These are phyloP conservation scores for Acanthopagrus latus DNA, from an alignment of 2,797 vertebrate genomes.

Conservation along the genomic window DNA sequence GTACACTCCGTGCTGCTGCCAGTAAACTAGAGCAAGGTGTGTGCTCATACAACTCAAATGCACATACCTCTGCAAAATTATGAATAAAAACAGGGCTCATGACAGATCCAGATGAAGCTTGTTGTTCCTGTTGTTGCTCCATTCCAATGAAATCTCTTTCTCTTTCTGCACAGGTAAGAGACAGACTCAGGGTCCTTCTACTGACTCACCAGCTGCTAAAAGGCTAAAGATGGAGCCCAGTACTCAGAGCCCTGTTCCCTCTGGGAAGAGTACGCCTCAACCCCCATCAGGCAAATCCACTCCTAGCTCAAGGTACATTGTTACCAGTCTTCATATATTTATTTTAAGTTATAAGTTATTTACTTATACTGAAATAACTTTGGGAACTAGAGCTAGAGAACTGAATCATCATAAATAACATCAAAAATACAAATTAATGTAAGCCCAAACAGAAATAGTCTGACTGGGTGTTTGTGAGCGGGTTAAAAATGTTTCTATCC, in stretches of 20 bases:
- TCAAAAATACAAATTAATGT: not conserved
- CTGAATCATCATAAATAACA: not conserved
- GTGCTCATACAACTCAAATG: not conserved
- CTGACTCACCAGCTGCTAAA: conserved; percentile 89
- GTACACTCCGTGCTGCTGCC: conserved; percentile 90
- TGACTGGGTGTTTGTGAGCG: not conserved
- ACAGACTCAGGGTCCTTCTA: conserved; percentile 64
- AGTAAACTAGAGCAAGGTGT: conserved; percentile 92
- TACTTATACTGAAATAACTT: not conserved
- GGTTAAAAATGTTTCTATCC: not conserved
- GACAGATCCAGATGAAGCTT: not conserved
- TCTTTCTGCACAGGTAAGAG: conserved; percentile 83
- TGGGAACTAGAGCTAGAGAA: not conserved
- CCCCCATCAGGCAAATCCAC: conserved; percentile 93
- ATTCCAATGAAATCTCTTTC: not conserved
- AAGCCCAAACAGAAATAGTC: not conserved
- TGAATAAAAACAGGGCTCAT: not conserved
- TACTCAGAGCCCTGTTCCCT: conserved; percentile 87
- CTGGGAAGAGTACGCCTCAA: conserved; percentile 92
- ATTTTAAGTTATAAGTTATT: too few relatives aligned
- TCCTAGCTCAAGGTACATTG: conserved; percentile 88
- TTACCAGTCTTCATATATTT: not conserved
- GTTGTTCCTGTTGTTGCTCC: not conserved
- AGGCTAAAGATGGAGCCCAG: conserved; percentile 89
- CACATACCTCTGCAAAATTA: not conserved